These are phyloP conservation scores for Drosophila parthenogenetica DNA, from an alignment of 2,888 invertebrate genomes.

Conservation along the genomic window DNA sequence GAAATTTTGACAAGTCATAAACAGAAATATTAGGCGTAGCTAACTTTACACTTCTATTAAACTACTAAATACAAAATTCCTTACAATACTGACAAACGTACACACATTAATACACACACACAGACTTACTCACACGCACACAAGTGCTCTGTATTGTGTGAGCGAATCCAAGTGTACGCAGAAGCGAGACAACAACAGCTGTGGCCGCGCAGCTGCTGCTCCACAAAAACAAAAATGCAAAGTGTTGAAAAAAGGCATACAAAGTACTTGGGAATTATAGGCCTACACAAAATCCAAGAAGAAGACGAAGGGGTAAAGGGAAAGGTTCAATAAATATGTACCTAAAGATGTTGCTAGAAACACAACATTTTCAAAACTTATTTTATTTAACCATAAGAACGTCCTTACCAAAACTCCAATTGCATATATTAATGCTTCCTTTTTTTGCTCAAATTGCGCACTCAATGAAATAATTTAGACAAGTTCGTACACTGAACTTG, in stretches of 20 bases:
- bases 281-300: constrained; percentile 21
- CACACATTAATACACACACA: not conserved
- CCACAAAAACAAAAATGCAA: constrained; percentile 63
- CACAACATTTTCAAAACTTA: not conserved
- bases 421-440: constrained; percentile 5
- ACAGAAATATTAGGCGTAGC: constrained; percentile 43
- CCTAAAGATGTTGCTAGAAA: constrained; percentile 14
- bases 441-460: constrained; percentile 27
- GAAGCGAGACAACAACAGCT: constrained; percentile 73
- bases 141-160: constrained; percentile 5
- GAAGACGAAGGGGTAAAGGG: constrained; percentile 20
- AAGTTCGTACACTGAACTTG: constrained; percentile 36
- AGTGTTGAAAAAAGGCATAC: constrained; percentile 55
- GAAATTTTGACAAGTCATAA: constrained; percentile 62
- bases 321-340: constrained; percentile 14
- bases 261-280: constrained; percentile 53
- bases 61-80: constrained; percentile 6
- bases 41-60: constrained; percentile 32
- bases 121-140: not conserved
- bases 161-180: constrained; percentile 50
- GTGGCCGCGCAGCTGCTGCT: constrained; percentile 66
- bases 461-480: constrained; percentile 26
- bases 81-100: not conserved
- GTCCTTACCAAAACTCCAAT: constrained; percentile 37
- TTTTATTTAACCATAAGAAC: not conserved